These are phyloP conservation scores for Stichopus horrens DNA, from an alignment of 53 echinoderm and acorn worm species.

Conservation along the genomic window DNA sequence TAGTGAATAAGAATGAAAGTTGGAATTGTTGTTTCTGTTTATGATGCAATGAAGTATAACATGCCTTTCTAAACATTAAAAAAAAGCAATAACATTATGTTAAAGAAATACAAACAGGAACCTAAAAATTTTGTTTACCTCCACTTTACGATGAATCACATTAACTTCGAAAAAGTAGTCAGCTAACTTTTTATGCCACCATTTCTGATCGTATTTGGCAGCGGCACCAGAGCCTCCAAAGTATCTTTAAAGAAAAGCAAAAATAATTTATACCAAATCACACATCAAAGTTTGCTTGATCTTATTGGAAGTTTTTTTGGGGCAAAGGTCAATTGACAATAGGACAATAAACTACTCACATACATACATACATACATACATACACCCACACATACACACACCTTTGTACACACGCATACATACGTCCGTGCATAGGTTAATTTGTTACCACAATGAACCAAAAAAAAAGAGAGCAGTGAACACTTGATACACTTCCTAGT, in stretches of 20 bases:
- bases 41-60: no score
- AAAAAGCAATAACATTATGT: not conserved
- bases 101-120: not conserved
- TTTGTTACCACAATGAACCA: no score
- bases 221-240: slow-evolving; percentile 62
- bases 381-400: no score
- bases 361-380: no score
- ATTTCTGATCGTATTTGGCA: slow-evolving; percentile 60
- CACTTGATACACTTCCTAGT: no score
- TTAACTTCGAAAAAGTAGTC: slow-evolving; percentile 73
- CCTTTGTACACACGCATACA: no score
- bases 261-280: not conserved
- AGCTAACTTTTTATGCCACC: slow-evolving; percentile 96
- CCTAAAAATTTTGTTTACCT: slow-evolving; percentile 53
- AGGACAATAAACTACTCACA: no score
- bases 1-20: not conserved
- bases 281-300: not conserved
- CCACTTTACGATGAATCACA: slow-evolving; percentile 80
- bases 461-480: no score
- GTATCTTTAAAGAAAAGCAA: slow-evolving; percentile 55
- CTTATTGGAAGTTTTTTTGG: no score
- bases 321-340: no score
- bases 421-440: no score
- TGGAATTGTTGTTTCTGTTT: not conserved
- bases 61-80: no score